Evolutionary conservation across 2,797 vertebrate genomes (phyloP).

Genomic region (Bovichtus variegatus): DNA sequence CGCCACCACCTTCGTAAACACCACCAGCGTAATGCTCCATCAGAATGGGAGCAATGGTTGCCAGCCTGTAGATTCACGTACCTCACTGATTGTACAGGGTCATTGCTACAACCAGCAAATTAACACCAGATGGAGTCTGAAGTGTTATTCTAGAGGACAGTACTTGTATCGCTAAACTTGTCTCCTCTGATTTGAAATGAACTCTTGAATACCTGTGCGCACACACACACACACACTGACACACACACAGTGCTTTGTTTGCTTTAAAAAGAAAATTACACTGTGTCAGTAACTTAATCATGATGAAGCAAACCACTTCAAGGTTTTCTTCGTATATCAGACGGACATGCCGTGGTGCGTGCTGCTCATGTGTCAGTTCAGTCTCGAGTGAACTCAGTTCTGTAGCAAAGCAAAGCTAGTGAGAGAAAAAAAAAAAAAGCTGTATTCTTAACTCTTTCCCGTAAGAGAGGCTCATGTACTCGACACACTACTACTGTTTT

Average conservation of each 20-base stretch:
- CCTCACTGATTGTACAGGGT: not conserved
- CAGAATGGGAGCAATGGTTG: not conserved
- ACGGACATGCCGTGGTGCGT: not conserved
- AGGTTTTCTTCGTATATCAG: not conserved
- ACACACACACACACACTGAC: not conserved
- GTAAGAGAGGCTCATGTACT: too few species aligned
- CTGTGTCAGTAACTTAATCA: conserved; percentile 5
- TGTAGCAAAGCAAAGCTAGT: not conserved
- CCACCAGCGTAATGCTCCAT: not conserved
- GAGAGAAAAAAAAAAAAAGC: too few species aligned
- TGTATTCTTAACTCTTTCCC: not conserved
- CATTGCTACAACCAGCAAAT: not conserved
- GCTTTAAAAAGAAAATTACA: conserved; percentile 1
- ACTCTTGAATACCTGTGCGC: not conserved
- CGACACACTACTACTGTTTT: not conserved
- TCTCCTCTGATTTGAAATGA: not conserved
- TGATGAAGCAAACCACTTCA: not conserved
- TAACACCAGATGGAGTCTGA: not conserved
- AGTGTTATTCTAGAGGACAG: not conserved
- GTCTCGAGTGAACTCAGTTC: not conserved
- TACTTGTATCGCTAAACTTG: not conserved
- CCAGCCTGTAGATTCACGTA: not conserved
- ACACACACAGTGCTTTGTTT: not conserved
- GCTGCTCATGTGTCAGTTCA: not conserved
- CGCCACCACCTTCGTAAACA: not conserved